Evolutionary conservation across 2,113 vertebrate genomes (phyloP), one percentile per base, ranked within the genome.

Genomic region (Pseudorhombus dupliciocellatus): DNA sequence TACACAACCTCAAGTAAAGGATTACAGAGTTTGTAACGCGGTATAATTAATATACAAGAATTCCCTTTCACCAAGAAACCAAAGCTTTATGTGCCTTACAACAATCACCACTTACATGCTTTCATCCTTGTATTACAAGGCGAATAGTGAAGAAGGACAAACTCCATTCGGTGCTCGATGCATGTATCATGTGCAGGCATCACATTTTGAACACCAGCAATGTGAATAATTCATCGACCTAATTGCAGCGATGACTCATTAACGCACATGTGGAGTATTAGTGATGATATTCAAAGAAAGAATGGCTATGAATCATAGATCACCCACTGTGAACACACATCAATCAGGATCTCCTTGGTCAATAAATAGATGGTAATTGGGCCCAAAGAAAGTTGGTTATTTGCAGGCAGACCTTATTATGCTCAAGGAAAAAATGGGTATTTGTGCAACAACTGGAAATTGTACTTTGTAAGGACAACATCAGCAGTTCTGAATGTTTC

Each of bases 291-390:
- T 88, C 77, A 84, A 80, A 84, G 64, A 70, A 80, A 73, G 70
- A 89, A 79, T 55, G 63, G 58, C 66, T 79, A 51, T 89, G 83
- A 90, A 83, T 83, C 79, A 87, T 83, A 66, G 69, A 84, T 91
- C 34, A 25, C 87, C 87, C 80, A 75, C 88, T 73, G 77, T 65
- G 74, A 85, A 70, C 64, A 59, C 57, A 81, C 77, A 88, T 88
- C 86, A 80, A 63, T 89, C 81, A 73, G 76, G 7, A 68, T 73
- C 26, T 60, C 22, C 31, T 80, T 77, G 77, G 77, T 83, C 77
- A 80, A 79, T 89, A 88, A 89, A 90, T 66, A 80, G 58, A 66
- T 50, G 25, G 53, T 90, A 92, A 92, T 91, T 90, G 82, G 89
- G 88, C 84, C 88, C 84, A 90, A 69, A 82, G 86, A 91, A 85